Evolutionary conservation across 2,888 invertebrate species (phyloP), one percentile per base, ranked within the genome.

Genomic region (Gymnoscelis rufifasciata): DNA sequence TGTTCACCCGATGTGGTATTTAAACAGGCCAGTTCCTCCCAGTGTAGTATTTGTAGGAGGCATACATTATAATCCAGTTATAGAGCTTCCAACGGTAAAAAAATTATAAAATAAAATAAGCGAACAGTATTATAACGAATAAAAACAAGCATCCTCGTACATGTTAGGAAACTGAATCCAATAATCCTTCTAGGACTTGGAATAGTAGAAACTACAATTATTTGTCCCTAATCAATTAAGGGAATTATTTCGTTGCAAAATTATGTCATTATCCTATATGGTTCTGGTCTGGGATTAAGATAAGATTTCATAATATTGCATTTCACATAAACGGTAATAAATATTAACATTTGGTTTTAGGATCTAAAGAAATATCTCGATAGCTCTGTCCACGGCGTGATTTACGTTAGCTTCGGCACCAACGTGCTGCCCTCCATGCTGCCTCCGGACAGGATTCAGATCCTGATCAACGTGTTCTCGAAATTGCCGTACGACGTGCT

Each of bases 391-490:
- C 57, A 74, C 19, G 88, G 86, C 0, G 80, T 83, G 0, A 74
- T 88, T 13, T 83, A 78, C 52, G 69, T 88, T 27, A 87, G 86
- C 57, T 71, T 84, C 49, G 88, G 87, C 1, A 77, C 83, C 1
- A 81, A 78, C 24, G 68, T 79, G 0, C 60, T 65, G 24, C 67
- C 77, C 1, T 65, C 71, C 0, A 12, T 63, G 0, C 52, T 88
- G 27, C 68, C 81, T 1, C 52, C 60, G 8, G 63, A 76, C 31
- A 72, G 56, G 38, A 54, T 74, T 2, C 54, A 68, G 27, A 54
- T 58, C 0, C 54, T 88, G n/a, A 38, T 73, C 0, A 66, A 64
- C 11, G 82, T 72, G 1, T 77, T 89, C 48, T 69, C 74, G 0
- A 54, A 66, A 33, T 52, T 87, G 13, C 78, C 75, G 1, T 84